Base-by-base conservation (phyloP, 2,888 invertebrate genomes). In the Gryllus longicercus region DNA sequence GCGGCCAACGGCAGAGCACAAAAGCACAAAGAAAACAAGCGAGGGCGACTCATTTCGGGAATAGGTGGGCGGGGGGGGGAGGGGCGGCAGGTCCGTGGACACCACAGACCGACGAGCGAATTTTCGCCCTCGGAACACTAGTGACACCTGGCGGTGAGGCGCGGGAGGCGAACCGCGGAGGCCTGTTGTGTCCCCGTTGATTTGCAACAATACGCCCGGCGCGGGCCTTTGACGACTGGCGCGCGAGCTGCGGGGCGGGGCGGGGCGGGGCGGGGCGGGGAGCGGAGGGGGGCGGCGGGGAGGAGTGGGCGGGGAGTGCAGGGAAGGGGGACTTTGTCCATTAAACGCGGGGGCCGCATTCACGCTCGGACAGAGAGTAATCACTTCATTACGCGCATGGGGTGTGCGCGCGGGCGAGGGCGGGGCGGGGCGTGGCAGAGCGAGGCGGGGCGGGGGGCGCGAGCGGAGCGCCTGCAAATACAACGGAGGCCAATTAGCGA, bases 291-390 rank as follows among this genome's bases (percentile, higher is more conserved):
- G 51, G 12, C n/a, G 51, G 18, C 12, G 51, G 51, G 51, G 51
- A 3, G 3, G 2, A 51, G 51, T 16, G 63, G n/a, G n/a, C 4
- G 63, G 14, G 5, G 63, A 63, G 38, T 11, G 12, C 16, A 1
- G n/a, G 14, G n/a, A 12, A 14, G n/a, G n/a, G 63, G n/a, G 63
- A 63, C 63, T 63, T 63, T 63, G 63, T 63, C 63, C 63, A 63
- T 63, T 63, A 63, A 63, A 63, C n/a, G 14, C 63, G 63, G 16
- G 63, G 63, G 16, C 63, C n/a, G 14, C 63, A 63, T 63, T 63
- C 63, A n/a, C 63, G 63, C 63, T 63, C 63, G 63, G 63, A 63
- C 63, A 63, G 63, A 63, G 63, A 63, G n/a, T 63, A n/a, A 63
- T 63, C 63, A 63, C 63, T 63, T 63, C 63, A 63, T 63, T 63